These are phyloP conservation scores for Dendrophyllia cribrosa DNA, from an alignment of 64 coral and sea anemone species.

Conservation along the genomic window DNA sequence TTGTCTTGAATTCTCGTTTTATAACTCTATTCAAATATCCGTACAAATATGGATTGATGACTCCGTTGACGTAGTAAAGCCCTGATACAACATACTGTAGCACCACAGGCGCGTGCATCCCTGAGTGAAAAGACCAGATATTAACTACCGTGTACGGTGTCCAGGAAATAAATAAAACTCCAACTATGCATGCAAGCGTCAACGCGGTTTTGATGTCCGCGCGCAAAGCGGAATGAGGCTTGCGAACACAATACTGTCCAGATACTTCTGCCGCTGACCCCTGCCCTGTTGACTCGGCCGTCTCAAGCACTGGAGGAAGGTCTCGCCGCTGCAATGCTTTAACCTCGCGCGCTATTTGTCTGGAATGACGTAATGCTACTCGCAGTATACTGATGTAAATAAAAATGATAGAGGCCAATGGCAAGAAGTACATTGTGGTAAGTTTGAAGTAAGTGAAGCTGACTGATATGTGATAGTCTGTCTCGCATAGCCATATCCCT, in stretches of 20 bases:
- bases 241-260: constrained; percentile 86
- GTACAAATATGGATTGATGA: constrained; percentile 89
- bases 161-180: constrained; percentile 82
- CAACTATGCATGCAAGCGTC: constrained; percentile 72
- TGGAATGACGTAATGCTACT: constrained; percentile 78
- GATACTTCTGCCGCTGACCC: constrained; percentile 37
- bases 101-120: not conserved
- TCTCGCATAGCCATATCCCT: constrained; percentile 88
- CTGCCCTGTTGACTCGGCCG: not conserved
- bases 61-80: constrained; percentile 76
- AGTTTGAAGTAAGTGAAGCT: constrained; percentile 91
- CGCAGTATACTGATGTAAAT: constrained; percentile 79
- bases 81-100: constrained; percentile 58
- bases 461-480: constrained; percentile 32
- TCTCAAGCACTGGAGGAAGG: not conserved
- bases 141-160: constrained; percentile 75
- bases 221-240: constrained; percentile 79
- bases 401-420: constrained; percentile 71
- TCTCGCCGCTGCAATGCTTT: constrained; percentile 61
- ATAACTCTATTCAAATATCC: constrained; percentile 86
- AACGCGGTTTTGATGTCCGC: constrained; percentile 82
- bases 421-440: constrained; percentile 64
- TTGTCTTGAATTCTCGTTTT: constrained; percentile 67
- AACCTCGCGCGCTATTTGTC: constrained; percentile 86
- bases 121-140: constrained; percentile 67